A percentile compares a stretch with the other conserved stretches of the same genome.
phyloP scores from a whole-genome alignment of 2,888 invertebrate genomes.

The Priocnemis perturbator region DNA sequence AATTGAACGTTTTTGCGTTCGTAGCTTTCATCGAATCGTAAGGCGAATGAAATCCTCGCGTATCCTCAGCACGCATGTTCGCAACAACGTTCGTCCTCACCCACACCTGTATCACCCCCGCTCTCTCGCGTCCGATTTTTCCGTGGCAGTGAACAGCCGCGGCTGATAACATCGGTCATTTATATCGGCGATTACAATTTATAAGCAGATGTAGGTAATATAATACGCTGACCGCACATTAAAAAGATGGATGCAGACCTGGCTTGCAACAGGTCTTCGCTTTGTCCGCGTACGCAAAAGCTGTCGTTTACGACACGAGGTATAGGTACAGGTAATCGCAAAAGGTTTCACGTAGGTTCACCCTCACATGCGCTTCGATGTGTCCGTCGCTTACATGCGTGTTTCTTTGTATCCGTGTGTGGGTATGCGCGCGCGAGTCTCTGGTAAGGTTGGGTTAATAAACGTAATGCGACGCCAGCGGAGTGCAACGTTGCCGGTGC shows the following conservation, averaged over 20 bases:
- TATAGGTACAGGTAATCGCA: conserved; percentile 50
- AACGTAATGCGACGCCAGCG: conserved; percentile 63
- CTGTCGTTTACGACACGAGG: conserved; percentile 52
- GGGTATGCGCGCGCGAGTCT: conserved; percentile 13
- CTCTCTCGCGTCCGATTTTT: background rate
- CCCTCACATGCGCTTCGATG: conserved; percentile 26
- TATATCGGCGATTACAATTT: conserved; percentile 32
- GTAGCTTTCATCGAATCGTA: background rate
- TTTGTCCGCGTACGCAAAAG: conserved; percentile 51
- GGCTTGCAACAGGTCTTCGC: conserved; percentile 50
- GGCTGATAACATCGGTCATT: conserved; percentile 35
- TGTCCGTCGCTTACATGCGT: conserved; percentile 20
- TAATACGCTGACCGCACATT: conserved; percentile 29
- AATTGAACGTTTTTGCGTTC: too few species aligned
- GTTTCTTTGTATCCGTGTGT: background rate
- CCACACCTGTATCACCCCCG: background rate
- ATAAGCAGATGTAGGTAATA: conserved; percentile 29
- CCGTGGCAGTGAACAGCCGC: background rate
- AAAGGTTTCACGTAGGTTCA: conserved; percentile 51
- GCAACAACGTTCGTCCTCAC: background rate
- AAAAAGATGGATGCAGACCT: conserved; percentile 37
- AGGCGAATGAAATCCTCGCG: background rate
- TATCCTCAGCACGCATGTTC: background rate
- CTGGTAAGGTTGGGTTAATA: conserved; percentile 55
- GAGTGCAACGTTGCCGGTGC: conserved; percentile 63